Conservation (phyloP, 2,797 vertebrate genomes). For the Todus mexicanus region DNA sequence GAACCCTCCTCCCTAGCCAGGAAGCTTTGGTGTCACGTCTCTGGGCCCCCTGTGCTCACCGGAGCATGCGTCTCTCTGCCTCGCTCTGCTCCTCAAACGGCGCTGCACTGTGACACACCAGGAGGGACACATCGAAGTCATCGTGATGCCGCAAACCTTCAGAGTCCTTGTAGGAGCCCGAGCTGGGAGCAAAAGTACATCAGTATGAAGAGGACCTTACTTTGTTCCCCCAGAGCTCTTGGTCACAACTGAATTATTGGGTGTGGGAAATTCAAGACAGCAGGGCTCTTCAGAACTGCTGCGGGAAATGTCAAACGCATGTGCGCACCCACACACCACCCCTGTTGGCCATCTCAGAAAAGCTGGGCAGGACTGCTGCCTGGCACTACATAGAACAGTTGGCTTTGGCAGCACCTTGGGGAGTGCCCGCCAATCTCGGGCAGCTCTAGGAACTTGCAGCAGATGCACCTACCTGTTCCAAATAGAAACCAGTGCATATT, state of each 20-base stretch:
- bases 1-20: not conserved
- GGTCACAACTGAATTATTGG: not conserved
- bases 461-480: slow-evolving; percentile 88
- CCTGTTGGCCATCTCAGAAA: not conserved
- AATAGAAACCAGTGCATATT: slow-evolving; percentile 93
- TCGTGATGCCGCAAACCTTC: slow-evolving; percentile 94
- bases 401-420: not conserved
- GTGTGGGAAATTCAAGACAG: not conserved
- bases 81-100: slow-evolving; percentile 96
- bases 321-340: not conserved
- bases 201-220: not conserved
- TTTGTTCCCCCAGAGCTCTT: not conserved
- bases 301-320: not conserved
- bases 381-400: not conserved
- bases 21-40: not conserved
- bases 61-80: slow-evolving; percentile 89
- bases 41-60: slow-evolving; percentile 69
- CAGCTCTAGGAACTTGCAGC: not conserved
- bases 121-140: slow-evolving; percentile 94
- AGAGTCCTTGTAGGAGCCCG: slow-evolving; percentile 90
- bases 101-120: slow-evolving; percentile 91
- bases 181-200: slow-evolving; percentile 65
- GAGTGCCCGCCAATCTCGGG: not conserved
- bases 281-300: not conserved
- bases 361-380: not conserved